A percentile compares a stretch with the other conserved stretches of the same genome.
Evolutionary conservation across 2,888 invertebrate genomes (phyloP).

Genomic region (Hydropsyche betteni): DNA sequence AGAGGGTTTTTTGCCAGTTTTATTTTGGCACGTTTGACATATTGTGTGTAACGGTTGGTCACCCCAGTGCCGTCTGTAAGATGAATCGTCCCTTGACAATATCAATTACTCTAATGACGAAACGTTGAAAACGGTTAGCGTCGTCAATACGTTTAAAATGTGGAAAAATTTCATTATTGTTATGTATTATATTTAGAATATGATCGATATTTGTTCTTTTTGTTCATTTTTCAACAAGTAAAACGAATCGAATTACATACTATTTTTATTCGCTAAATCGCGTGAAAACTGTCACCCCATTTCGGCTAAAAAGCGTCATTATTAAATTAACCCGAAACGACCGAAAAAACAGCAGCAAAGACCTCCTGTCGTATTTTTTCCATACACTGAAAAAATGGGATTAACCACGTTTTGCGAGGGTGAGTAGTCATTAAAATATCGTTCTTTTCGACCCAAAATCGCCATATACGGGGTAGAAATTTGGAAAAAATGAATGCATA

Average conservation of each 20-base stretch:
- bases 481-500: not conserved
- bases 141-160: not conserved
- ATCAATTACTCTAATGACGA: conserved; percentile 38
- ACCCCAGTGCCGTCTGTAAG: conserved; percentile 30
- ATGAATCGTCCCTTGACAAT: conserved; percentile 38
- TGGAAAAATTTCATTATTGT: too few species aligned
- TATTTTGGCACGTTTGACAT: conserved; percentile 21
- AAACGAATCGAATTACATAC: conserved; percentile 13
- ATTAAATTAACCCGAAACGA: conserved; percentile 34
- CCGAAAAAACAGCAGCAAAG: conserved; percentile 40
- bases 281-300: conserved; percentile 22
- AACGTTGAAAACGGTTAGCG: conserved; percentile 6
- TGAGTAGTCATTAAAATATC: conserved; percentile 48
- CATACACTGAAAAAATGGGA: conserved; percentile 36
- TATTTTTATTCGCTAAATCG: not conserved
- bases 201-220: too few species aligned
- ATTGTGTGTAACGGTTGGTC: conserved; percentile 34
- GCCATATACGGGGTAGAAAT: not conserved
- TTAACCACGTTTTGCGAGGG: conserved; percentile 35
- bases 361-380: conserved; percentile 36
- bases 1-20: conserved; percentile 30
- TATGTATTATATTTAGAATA: too few species aligned
- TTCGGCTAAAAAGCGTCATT: conserved; percentile 12
- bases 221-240: too few species aligned
- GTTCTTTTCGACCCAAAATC: conserved; percentile 43